phyloP scores from a whole-genome alignment of 2,113 vertebrate species.

The Onychostruthus taczanowskii region DNA sequence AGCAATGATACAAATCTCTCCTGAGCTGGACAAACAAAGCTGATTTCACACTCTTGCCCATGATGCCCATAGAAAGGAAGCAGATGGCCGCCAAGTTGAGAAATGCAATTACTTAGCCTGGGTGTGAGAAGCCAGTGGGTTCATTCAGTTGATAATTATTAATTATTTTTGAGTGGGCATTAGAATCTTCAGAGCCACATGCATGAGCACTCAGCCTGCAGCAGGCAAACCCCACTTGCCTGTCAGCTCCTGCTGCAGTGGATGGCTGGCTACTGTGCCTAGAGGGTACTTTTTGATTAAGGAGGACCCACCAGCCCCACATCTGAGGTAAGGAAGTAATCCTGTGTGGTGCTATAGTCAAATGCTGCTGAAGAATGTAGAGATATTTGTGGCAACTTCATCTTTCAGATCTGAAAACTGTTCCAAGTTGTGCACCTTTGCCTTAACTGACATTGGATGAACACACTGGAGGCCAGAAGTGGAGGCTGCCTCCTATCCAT shows the following conservation, averaged over 20 bases:
- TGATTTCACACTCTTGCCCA: background rate
- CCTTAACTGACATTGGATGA: fast-evolving
- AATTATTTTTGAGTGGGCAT: background rate
- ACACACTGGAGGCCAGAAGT: background rate
- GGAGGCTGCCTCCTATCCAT: background rate
- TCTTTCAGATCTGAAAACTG: background rate
- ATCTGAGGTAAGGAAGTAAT: background rate
- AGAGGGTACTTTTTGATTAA: background rate
- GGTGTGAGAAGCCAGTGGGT: background rate
- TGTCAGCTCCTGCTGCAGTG: background rate
- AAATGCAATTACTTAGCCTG: background rate
- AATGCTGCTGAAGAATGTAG: background rate
- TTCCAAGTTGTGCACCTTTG: background rate
- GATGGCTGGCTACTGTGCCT: background rate
- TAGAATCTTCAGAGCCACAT: background rate
- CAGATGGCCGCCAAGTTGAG: background rate
- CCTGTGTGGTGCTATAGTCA: background rate
- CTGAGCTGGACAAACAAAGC: background rate
- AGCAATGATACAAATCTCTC: background rate
- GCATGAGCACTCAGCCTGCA: background rate
- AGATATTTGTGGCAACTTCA: background rate
- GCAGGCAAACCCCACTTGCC: background rate
- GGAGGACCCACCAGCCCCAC: background rate
- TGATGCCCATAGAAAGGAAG: background rate
- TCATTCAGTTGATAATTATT: background rate